Evolutionary conservation across 2,113 vertebrate species (phyloP).

Genomic region (Hippoglossus stenolepis): DNA sequence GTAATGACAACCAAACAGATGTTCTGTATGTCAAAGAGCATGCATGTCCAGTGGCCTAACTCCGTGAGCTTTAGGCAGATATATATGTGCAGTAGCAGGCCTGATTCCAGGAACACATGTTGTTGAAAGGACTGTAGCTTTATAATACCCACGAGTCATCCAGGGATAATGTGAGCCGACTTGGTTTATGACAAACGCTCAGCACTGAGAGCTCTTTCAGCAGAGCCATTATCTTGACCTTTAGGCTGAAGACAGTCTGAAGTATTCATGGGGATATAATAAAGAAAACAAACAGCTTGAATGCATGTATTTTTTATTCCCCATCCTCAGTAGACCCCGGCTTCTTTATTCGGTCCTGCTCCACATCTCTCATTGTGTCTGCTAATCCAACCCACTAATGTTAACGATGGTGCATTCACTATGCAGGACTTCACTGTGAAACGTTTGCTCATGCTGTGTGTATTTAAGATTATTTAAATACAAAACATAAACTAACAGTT

Average conservation of each 20-base stretch:
- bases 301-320: background rate
- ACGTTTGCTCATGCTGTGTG: background rate
- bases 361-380: background rate
- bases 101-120: slow-evolving; percentile 66
- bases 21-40: slow-evolving; percentile 21
- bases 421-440: slow-evolving; percentile 5
- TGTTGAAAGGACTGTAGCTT: slow-evolving; percentile 47
- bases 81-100: slow-evolving; percentile 21
- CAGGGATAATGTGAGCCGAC: slow-evolving; percentile 28
- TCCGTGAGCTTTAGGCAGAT: slow-evolving; percentile 21
- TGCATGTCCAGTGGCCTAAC: slow-evolving; percentile 28
- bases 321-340: background rate
- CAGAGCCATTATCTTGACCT: slow-evolving; percentile 24
- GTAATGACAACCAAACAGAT: slow-evolving; percentile 16
- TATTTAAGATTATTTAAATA: slow-evolving; percentile 10
- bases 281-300: slow-evolving; percentile 5
- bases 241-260: slow-evolving; percentile 18
- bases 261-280: background rate
- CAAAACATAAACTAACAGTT: background rate
- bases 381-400: background rate
- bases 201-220: slow-evolving; percentile 19
- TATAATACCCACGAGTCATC: slow-evolving; percentile 50
- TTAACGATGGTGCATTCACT: slow-evolving; percentile 11
- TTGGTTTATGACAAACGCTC: slow-evolving; percentile 36
- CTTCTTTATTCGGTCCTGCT: background rate